Base-by-base conservation (phyloP, 2,797 vertebrate genomes). In the Vireo griseus region DNA sequence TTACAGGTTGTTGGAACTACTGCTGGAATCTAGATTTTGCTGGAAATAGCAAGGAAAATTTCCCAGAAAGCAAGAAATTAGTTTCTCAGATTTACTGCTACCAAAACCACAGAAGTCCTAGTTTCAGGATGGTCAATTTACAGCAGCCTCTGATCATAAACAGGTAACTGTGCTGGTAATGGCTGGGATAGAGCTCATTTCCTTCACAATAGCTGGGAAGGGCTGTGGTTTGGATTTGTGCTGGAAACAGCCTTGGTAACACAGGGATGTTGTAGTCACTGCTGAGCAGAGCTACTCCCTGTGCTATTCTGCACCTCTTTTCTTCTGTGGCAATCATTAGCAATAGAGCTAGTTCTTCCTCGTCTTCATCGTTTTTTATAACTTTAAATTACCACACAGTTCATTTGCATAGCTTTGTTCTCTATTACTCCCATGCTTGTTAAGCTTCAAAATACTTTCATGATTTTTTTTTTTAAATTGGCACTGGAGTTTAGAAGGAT, bases 401-500 rank as follows among this genome's bases (percentile, higher is more conserved):
- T 92, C 35, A 91, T 93, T 90, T 95, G 76, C 78, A 83, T 95
- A 69, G 79, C 89, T 92, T 96, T 96, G 92, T 94, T 92, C 91
- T 94, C 79, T 72, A 40, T 66, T 86, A 91, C 90, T 94, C 79
- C 73, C 89, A 87, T 68, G 54, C 50, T 69, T 40, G 14, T 65
- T 88, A 86, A 78, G 40, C 67, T 86, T 90, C 82, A 78, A 81
- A 93, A 76, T 77, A 75, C 33, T 84, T 90, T 45, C 50, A 78
- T 50, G 12, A 45, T 20, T 65, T 92, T 40, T 39, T 35, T 35
- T 73, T 74, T 63, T 47, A 86, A 88, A 94, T 14, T 8, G 1
- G 44, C 54, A 80, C 16, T 66, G 39, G 20, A 67, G 48, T 73
- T 77, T 6, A 90, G 68, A 75, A 89, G 55, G 62, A 77, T 86